Conservation (phyloP, 2,888 invertebrate species). For the Galeopsomyia nigrocyanea region DNA sequence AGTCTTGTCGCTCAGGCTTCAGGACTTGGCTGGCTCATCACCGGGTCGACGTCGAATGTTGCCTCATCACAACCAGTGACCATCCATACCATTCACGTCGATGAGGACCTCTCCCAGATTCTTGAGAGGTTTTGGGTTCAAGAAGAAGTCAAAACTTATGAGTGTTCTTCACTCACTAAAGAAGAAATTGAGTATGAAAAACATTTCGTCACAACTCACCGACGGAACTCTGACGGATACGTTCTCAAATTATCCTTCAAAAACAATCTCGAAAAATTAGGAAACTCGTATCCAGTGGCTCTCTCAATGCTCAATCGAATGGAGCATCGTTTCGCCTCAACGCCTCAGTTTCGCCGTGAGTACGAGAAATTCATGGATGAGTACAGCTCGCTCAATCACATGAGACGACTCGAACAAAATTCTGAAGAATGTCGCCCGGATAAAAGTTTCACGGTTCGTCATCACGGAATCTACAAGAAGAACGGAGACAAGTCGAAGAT, state of each 20-base stretch:
- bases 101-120: not conserved
- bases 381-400: constrained; percentile 5
- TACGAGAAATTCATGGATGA: not conserved
- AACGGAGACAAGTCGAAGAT: not conserved
- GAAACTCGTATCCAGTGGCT: not conserved
- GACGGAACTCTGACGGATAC: constrained; percentile 12
- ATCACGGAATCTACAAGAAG: constrained; percentile 3
- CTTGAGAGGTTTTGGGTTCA: not conserved
- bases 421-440: too few relatives aligned
- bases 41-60: constrained; percentile 1
- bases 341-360: not conserved
- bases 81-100: constrained; percentile 19
- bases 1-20: constrained; percentile 23
- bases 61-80: not conserved
- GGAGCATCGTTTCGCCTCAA: not conserved
- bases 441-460: not conserved
- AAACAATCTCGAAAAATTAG: not conserved
- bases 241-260: constrained; percentile 6
- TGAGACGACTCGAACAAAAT: too few relatives aligned
- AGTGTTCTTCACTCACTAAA: not conserved
- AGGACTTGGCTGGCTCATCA: constrained; percentile 29
- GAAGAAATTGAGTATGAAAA: constrained; percentile 16
- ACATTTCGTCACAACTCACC: constrained; percentile 6
- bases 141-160: not conserved
- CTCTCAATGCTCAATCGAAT: not conserved